Percentiles rank a stretch among this genome's conserved stretches.
These are phyloP conservation scores for Pachycephus smyrnensis DNA, from an alignment of 2,888 invertebrate species.

Conservation along the genomic window DNA sequence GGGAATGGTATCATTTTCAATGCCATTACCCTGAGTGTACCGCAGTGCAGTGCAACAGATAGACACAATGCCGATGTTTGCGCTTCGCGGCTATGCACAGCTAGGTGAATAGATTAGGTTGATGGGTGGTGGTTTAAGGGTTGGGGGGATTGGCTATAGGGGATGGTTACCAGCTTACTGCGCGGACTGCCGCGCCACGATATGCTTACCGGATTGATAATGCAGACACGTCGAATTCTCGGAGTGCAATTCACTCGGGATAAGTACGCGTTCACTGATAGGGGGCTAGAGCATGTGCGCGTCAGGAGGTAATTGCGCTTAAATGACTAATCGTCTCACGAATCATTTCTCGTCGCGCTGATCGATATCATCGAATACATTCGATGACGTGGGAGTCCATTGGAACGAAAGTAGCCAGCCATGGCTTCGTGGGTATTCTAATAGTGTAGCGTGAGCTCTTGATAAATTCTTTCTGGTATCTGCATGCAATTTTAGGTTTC, in stretches of 20 bases:
- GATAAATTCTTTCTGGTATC: neutral
- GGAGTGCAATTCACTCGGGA: neutral
- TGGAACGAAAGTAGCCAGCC: neutral
- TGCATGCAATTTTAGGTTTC: neutral
- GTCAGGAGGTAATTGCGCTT: constrained; percentile 43
- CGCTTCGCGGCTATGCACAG: constrained; percentile 39
- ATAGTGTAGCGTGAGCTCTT: neutral
- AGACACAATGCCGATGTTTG: constrained; percentile 55
- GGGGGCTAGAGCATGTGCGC: neutral
- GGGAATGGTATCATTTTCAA: constrained; percentile 53
- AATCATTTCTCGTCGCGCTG: neutral
- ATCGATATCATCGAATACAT: neutral
- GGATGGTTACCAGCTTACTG: constrained; percentile 27
- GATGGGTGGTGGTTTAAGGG: constrained; percentile 41
- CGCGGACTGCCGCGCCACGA: constrained; percentile 48
- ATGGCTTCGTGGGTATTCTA: neutral
- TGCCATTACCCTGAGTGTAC: constrained; percentile 47
- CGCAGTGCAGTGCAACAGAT: constrained; percentile 50
- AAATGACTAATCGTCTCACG: constrained; percentile 40
- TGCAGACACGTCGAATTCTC: constrained; percentile 31
- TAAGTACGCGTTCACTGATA: neutral
- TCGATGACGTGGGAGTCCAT: neutral
- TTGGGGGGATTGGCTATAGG: constrained; percentile 33
- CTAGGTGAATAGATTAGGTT: constrained; percentile 49
- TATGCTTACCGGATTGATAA: constrained; percentile 57